A percentile compares a stretch with the other conserved stretches of the same genome.
Evolutionary conservation across 2,888 invertebrate genomes (phyloP).

Genomic region (Drosophila suboccidentalis): DNA sequence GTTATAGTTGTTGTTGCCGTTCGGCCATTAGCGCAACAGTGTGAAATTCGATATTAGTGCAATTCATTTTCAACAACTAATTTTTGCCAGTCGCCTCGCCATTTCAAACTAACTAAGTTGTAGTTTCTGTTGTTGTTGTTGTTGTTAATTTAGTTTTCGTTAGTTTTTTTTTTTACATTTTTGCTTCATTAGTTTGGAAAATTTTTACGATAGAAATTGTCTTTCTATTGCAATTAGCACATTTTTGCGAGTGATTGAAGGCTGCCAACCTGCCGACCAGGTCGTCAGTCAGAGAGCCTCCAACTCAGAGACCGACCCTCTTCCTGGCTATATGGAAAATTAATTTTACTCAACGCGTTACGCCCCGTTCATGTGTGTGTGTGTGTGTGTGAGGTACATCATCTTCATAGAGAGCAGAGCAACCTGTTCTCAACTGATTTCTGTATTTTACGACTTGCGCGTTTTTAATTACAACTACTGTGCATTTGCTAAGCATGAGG

Average conservation of each 20-base stretch:
- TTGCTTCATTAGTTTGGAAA: slow-evolving; percentile 71
- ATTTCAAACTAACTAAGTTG: slow-evolving; percentile 44
- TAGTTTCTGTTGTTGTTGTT: slow-evolving; percentile 11
- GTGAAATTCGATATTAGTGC: slow-evolving; percentile 83
- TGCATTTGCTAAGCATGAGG: slow-evolving; percentile 27
- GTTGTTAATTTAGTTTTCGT: slow-evolving; percentile 17
- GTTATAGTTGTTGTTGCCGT: slow-evolving; percentile 40
- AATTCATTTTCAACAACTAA: slow-evolving; percentile 82
- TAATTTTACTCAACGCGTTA: slow-evolving; percentile 68
- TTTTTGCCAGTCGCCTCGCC: slow-evolving; percentile 59
- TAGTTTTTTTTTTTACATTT: slow-evolving; percentile 39
- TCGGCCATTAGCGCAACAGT: slow-evolving; percentile 80
- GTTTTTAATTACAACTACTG: slow-evolving; percentile 75
- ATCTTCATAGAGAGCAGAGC: slow-evolving; percentile 41
- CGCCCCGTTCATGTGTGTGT: slow-evolving; percentile 43
- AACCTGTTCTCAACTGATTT: slow-evolving; percentile 69
- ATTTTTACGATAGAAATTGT: slow-evolving; percentile 77
- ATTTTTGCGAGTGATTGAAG: slow-evolving; percentile 75
- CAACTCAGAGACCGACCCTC: slow-evolving; percentile 30
- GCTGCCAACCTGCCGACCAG: slow-evolving; percentile 53
- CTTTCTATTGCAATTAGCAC: slow-evolving; percentile 78
- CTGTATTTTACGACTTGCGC: slow-evolving; percentile 70
- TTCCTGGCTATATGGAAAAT: slow-evolving; percentile 62
- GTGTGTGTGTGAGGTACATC: slow-evolving; percentile 12
- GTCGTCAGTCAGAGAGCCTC: slow-evolving; percentile 43